These are phyloP conservation scores for Cyanoderma ruficeps DNA, from an alignment of 2,113 vertebrate genomes.

Conservation along the genomic window DNA sequence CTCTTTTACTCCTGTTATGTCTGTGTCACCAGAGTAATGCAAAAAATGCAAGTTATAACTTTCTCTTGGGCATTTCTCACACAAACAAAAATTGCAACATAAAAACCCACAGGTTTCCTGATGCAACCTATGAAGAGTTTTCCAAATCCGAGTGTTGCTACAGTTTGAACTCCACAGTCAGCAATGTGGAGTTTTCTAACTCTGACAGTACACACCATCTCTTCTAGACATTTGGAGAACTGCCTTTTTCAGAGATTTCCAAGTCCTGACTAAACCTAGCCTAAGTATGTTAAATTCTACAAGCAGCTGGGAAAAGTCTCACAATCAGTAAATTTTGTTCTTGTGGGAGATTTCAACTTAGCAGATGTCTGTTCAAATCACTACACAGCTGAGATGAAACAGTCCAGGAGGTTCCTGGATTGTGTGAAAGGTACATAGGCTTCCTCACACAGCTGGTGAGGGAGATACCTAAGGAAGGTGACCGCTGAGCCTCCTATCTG, in stretches of 20 bases:
- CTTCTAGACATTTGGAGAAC: neutral
- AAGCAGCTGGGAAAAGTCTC: neutral
- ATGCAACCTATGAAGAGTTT: neutral
- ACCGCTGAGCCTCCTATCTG: accelerated
- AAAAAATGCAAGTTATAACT: neutral
- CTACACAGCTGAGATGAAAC: neutral
- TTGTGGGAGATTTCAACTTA: neutral
- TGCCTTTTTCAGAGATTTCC: neutral
- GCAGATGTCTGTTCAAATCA: neutral
- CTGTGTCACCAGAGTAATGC: neutral
- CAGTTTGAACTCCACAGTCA: neutral
- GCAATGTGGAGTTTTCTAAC: neutral
- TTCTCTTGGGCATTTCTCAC: neutral
- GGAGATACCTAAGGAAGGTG: neutral
- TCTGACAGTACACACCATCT: neutral
- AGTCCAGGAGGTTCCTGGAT: neutral
- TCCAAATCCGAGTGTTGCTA: neutral
- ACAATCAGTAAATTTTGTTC: neutral
- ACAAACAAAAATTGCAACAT: neutral
- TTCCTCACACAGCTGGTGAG: neutral
- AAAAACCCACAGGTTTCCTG: neutral
- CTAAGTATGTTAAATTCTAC: neutral
- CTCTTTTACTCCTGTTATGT: neutral
- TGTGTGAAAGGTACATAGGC: neutral
- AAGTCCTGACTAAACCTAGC: neutral